A percentile compares a stretch with the other conserved stretches of the same genome.
phyloP scores from a whole-genome alignment of 2,888 invertebrate species.

The Piscicola geometra region DNA sequence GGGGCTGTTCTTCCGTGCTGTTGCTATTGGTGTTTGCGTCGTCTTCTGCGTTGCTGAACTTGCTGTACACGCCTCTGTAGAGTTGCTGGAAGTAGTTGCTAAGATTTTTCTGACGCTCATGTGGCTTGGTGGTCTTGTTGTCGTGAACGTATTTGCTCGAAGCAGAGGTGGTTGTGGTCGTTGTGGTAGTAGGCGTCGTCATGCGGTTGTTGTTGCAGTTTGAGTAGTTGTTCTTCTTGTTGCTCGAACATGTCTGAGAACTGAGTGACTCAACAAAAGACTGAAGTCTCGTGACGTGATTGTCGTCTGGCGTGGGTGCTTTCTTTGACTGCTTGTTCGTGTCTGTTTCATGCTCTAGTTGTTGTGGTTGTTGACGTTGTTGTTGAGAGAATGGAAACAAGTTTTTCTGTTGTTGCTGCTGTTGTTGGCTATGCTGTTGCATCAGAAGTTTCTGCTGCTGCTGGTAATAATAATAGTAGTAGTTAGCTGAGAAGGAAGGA shows the following conservation, averaged over 20 bases:
- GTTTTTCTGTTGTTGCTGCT: slow-evolving; percentile 8
- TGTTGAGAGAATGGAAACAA: neutral
- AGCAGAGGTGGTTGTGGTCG: neutral
- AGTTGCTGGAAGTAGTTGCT: slow-evolving; percentile 11
- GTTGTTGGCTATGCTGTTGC: neutral
- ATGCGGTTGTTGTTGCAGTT: neutral
- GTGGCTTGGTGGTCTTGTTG: neutral
- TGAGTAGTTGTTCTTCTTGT: slow-evolving; percentile 12
- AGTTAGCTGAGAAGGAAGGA: slow-evolving; percentile 1
- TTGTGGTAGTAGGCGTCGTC: neutral
- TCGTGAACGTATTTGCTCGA: neutral
- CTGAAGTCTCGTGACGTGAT: slow-evolving; percentile 37
- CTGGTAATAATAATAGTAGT: slow-evolving; percentile 10
- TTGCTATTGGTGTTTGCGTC: neutral
- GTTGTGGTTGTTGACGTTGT: neutral
- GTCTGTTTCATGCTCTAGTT: neutral
- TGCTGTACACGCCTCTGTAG: neutral
- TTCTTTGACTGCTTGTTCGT: neutral
- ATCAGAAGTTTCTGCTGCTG: neutral
- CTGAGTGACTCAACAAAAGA: slow-evolving; percentile 37
- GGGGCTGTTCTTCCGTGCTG: slow-evolving; percentile 21
- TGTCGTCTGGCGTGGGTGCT: slow-evolving; percentile 15
- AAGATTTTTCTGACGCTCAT: neutral
- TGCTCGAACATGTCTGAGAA: slow-evolving; percentile 15
- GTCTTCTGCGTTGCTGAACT: slow-evolving; percentile 3